Base-by-base conservation (phyloP, 2,888 invertebrate genomes). In the Cheilosia vulpina region DNA sequence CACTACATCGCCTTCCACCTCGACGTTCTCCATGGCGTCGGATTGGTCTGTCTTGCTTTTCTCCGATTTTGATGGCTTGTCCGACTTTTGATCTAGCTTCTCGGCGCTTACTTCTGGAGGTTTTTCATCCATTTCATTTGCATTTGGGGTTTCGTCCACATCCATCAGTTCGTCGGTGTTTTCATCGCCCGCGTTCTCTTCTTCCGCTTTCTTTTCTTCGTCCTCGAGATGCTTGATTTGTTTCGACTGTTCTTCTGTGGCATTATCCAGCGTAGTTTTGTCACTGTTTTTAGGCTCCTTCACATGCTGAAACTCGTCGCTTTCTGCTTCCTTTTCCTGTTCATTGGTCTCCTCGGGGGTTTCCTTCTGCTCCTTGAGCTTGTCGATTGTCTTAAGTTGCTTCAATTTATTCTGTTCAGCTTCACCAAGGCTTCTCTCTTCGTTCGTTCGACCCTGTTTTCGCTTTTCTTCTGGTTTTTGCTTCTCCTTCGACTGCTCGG, bases 261-360 rank as follows among this genome's bases (percentile, higher is more conserved):
- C 96, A 63, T 95, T 95, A 88, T 96, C 96, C 87, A 96, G 91
- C 2, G 94, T 94, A 90, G 97, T 96, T 72, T 95, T 93, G 89
- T 96, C 96, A 87, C 94, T 94, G 78, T 95, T 94, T 82, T 96
- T 95, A 0, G 96, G 95, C 87, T 97, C 96, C 89, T 96, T 95
- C 2, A 98, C 95, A 90, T 98, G 98, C 90, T 98, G 96, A 92
- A 96, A 97, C 84, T 96, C 94, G 79, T 96, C 96, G 2, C 92
- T 90, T 13, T 93, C 92, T 19, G 94, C 93, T 13, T 94, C 93
- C 11, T 94, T 93, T 0, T 92, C 91, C 6, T 78, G 69, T 3
- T 94, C 93, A 13, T 91, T 89, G 2, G 92, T 90, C 9, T 90
- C 87, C 9, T 91, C 90, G 2, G 94, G 92, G 0, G 93, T 93